Conservation (phyloP, 2,113 vertebrate genomes). For the Alethe castanea region DNA sequence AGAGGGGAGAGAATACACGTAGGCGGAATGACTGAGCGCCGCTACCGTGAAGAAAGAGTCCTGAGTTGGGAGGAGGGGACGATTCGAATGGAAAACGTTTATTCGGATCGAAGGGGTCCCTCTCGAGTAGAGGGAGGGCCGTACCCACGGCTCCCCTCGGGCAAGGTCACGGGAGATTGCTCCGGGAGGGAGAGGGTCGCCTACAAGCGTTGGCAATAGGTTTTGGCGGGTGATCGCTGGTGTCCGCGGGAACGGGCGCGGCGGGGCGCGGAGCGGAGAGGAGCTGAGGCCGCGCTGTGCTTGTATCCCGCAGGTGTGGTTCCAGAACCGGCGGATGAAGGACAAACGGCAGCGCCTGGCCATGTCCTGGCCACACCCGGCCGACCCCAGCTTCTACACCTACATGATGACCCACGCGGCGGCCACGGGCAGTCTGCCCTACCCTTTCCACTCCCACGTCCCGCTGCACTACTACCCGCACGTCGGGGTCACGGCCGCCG, state of each 20-base stretch:
- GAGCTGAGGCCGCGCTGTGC: not conserved
- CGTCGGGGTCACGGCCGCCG: conserved; percentile 93
- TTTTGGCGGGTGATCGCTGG: not conserved
- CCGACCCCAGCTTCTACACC: conserved; percentile 99
- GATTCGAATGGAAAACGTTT: not conserved
- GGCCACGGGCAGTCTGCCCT: conserved; percentile 95
- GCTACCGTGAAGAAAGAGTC: not conserved
- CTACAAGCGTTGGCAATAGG: accelerated
- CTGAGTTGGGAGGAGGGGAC: not conserved
- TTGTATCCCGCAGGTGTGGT: conserved; percentile 86
- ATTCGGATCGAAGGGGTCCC: not conserved
- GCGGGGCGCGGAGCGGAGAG: not conserved
- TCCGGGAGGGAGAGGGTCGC: not conserved
- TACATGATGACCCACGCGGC: conserved; percentile 99
- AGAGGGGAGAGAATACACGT: not conserved
- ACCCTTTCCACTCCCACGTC: conserved; percentile 98
- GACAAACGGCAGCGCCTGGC: conserved; percentile 96
- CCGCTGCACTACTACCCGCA: conserved; percentile 98
- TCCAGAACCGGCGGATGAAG: conserved; percentile 97
- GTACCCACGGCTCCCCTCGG: not conserved
- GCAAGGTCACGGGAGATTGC: not conserved
- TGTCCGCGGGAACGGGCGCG: not conserved
- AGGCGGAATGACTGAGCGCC: not conserved
- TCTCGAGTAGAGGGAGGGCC: not conserved
- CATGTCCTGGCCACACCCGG: conserved; percentile 99